These are phyloP conservation scores for Cyaniris semiargus DNA, from an alignment of 2,888 invertebrate genomes.

Conservation along the genomic window DNA sequence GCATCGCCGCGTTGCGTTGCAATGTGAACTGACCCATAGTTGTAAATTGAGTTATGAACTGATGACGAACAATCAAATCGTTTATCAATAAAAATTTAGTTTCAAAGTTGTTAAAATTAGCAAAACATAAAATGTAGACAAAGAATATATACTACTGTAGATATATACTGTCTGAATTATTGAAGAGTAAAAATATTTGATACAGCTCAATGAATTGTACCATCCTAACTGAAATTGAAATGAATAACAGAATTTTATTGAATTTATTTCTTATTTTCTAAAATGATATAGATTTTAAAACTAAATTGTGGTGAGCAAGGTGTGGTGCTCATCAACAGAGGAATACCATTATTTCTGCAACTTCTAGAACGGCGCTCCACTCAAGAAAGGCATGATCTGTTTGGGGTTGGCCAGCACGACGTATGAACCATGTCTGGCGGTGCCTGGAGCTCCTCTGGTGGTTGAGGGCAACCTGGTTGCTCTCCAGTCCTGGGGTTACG, in stretches of 20 bases:
- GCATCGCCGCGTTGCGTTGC: too few relatives aligned
- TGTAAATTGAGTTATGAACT: not conserved
- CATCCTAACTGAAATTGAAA: constrained; percentile 8
- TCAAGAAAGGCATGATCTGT: constrained; percentile 57
- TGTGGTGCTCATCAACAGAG: too few relatives aligned
- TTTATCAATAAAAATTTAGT: not conserved
- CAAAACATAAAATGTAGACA: not conserved
- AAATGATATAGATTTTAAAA: too few relatives aligned
- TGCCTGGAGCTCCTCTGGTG: constrained; percentile 67
- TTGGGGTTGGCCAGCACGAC: constrained; percentile 54
- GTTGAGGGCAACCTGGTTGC: constrained; percentile 52
- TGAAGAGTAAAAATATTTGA: not conserved
- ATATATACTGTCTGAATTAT: not conserved
- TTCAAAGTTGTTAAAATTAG: not conserved
- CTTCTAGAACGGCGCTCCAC: constrained; percentile 49
- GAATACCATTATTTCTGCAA: not conserved
- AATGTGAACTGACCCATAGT: too few relatives aligned
- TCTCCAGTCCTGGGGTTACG: constrained; percentile 68
- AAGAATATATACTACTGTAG: not conserved
- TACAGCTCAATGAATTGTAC: constrained; percentile 3
- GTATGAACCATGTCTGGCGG: constrained; percentile 57
- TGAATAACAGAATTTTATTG: not conserved
- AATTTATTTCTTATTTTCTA: not conserved
- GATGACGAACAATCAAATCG: not conserved
- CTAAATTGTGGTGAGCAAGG: too few relatives aligned